Conservation (phyloP, 1,140 invertebrate species). For the Hylaeus volcanicus region DNA sequence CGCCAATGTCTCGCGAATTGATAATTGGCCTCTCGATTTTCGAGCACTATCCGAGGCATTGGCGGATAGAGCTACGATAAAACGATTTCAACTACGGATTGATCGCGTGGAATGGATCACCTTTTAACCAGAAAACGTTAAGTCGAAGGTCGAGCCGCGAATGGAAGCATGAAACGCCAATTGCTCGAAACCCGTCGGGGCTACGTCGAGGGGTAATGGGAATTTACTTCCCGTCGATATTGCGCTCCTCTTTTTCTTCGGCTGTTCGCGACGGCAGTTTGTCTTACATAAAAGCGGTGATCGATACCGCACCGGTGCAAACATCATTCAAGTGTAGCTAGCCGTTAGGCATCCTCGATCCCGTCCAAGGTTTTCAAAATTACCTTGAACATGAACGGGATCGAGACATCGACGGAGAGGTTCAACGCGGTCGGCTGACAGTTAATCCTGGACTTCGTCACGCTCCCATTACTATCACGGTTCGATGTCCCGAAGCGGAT, state of each 20-base stretch:
- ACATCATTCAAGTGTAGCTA: not conserved
- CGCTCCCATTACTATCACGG: slow-evolving; percentile 24
- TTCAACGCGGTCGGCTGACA: slow-evolving; percentile 27
- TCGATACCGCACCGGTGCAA: slow-evolving; percentile 14
- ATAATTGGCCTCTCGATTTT: no score
- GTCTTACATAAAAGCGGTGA: slow-evolving; percentile 20
- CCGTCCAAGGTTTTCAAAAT: not conserved
- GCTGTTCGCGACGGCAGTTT: not conserved
- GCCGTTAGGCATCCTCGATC: not conserved
- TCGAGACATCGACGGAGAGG: not conserved
- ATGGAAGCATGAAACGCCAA: slow-evolving; percentile 12
- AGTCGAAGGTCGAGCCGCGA: slow-evolving; percentile 7
- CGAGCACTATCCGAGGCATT: no score
- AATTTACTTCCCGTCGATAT: slow-evolving; percentile 45
- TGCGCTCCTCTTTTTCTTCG: slow-evolving; percentile 6
- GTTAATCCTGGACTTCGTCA: slow-evolving; percentile 35
- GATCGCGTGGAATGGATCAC: slow-evolving; percentile 9
- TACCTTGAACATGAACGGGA: not conserved
- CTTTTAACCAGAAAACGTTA: slow-evolving; percentile 16
- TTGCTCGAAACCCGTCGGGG: slow-evolving; percentile 15
- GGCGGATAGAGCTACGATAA: no score
- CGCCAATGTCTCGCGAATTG: no score
- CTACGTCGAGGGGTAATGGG: slow-evolving; percentile 24
- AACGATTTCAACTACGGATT: not conserved
- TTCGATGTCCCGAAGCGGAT: slow-evolving; percentile 44